A percentile compares a stretch with the other conserved stretches of the same genome.
Conservation (phyloP, 92 coral and sea anemone species). For the Porites lobata region DNA sequence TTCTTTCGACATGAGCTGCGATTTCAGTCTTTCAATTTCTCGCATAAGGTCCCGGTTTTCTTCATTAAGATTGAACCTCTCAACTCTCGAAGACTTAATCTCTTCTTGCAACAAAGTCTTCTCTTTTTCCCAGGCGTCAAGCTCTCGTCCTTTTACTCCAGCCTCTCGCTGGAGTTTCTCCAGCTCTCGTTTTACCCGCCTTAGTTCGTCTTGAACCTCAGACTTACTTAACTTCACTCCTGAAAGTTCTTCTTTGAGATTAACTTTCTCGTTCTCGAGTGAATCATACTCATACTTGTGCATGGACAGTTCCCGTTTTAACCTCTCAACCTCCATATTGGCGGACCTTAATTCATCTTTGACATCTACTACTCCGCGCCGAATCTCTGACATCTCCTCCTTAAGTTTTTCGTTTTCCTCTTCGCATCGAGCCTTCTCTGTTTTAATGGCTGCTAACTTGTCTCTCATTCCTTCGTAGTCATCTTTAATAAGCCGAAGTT, state of each 20-base stretch:
- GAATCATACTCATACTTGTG: slow-evolving; percentile 55
- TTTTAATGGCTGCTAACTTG: slow-evolving; percentile 38
- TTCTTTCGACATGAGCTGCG: slow-evolving; percentile 34
- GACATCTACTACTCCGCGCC: slow-evolving; percentile 27
- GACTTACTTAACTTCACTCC: slow-evolving; percentile 48
- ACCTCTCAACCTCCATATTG: slow-evolving; percentile 63
- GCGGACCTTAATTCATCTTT: slow-evolving; percentile 57
- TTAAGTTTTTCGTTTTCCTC: slow-evolving; percentile 52
- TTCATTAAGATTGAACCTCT: slow-evolving; percentile 10
- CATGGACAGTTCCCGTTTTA: slow-evolving; percentile 61
- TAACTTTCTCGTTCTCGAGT: slow-evolving; percentile 66
- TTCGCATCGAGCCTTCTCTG: slow-evolving; percentile 36
- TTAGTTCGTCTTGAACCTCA: slow-evolving; percentile 55
- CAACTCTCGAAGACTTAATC: slow-evolving; percentile 26
- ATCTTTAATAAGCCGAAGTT: slow-evolving; percentile 69
- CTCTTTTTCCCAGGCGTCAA: slow-evolving; percentile 46
- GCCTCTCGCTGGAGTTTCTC: slow-evolving; percentile 47
- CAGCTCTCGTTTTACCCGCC: slow-evolving; percentile 53
- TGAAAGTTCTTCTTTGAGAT: slow-evolving; percentile 67
- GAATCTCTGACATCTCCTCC: slow-evolving; percentile 45
- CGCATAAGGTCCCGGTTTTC: slow-evolving; percentile 43
- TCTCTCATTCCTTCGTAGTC: slow-evolving; percentile 67
- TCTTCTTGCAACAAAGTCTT: slow-evolving; percentile 40
- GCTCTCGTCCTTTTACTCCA: slow-evolving; percentile 27
- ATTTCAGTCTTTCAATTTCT: slow-evolving; percentile 55